phyloP scores from a whole-genome alignment of 2,113 vertebrate species.

The Romanogobio albipinnatus region DNA sequence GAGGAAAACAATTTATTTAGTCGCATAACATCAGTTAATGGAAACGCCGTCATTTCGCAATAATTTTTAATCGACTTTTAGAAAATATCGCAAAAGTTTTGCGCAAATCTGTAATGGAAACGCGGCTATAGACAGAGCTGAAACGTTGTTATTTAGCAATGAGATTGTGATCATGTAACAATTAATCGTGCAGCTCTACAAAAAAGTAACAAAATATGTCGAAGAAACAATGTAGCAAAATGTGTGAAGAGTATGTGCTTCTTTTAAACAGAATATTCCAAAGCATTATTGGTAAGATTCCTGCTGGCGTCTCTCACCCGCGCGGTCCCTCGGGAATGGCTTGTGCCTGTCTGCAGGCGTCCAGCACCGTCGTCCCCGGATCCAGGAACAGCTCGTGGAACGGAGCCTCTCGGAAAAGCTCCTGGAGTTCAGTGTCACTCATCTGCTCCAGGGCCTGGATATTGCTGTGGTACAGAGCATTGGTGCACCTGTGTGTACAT shows the following conservation, averaged over 20 bases:
- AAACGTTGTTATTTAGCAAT: no score
- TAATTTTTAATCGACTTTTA: no score
- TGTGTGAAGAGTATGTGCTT: neutral
- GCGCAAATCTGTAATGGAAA: no score
- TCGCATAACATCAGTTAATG: no score
- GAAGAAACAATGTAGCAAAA: neutral
- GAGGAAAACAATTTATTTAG: no score
- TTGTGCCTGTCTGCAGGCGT: conserved; percentile 82
- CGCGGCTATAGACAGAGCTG: no score
- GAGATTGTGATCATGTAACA: no score
- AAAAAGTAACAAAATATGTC: neutral
- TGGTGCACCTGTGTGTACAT: conserved; percentile 81
- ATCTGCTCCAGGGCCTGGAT: conserved; percentile 85
- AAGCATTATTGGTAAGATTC: neutral
- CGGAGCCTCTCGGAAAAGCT: conserved; percentile 88
- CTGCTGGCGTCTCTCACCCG: conserved; percentile 74
- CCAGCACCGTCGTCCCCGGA: conserved; percentile 86
- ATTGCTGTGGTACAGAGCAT: conserved; percentile 84
- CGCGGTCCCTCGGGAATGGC: conserved; percentile 89
- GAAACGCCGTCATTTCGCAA: no score
- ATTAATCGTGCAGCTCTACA: no score
- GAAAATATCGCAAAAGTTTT: no score
- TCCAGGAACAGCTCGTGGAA: conserved; percentile 90
- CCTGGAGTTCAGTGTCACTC: conserved; percentile 89
- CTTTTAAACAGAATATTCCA: neutral